Evolutionary conservation across 2,888 invertebrate genomes (phyloP).

Genomic region (Drosophila putrida): DNA sequence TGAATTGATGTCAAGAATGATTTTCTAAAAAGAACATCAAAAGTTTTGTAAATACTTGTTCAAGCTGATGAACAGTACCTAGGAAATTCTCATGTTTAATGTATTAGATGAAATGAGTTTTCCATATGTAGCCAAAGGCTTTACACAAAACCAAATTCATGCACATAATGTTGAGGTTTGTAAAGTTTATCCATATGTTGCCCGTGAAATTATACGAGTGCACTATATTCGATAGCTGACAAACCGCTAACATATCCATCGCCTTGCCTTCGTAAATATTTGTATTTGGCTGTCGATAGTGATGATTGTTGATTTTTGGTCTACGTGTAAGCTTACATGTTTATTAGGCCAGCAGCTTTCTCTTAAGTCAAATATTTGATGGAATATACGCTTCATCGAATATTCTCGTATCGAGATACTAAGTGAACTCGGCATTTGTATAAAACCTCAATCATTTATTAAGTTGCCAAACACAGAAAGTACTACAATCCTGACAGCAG

Average conservation of each 20-base stretch:
- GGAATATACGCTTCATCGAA: not conserved
- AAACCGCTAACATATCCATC: not conserved
- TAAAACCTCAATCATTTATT: not conserved
- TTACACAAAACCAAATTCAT: conserved; percentile 5
- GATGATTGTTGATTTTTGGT: conserved; percentile 3
- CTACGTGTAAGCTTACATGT: not conserved
- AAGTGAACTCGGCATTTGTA: not conserved
- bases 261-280: conserved; percentile 1
- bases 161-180: not conserved
- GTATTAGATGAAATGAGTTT: conserved; percentile 1
- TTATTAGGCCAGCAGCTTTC: not conserved
- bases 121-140: conserved; percentile 5
- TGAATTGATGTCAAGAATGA: not conserved
- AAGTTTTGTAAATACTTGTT: not conserved
- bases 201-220: not conserved
- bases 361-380: not conserved
- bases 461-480: not conserved
- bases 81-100: not conserved
- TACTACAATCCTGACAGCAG: not conserved
- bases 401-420: not conserved
- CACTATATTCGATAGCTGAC: not conserved
- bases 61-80: not conserved
- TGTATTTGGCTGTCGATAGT: not conserved
- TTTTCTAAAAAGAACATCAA: not conserved
- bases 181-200: not conserved